A percentile compares a stretch with the other conserved stretches of the same genome.
These are phyloP conservation scores for Urechis unicinctus DNA, from an alignment of 2,888 invertebrate species.

Conservation along the genomic window DNA sequence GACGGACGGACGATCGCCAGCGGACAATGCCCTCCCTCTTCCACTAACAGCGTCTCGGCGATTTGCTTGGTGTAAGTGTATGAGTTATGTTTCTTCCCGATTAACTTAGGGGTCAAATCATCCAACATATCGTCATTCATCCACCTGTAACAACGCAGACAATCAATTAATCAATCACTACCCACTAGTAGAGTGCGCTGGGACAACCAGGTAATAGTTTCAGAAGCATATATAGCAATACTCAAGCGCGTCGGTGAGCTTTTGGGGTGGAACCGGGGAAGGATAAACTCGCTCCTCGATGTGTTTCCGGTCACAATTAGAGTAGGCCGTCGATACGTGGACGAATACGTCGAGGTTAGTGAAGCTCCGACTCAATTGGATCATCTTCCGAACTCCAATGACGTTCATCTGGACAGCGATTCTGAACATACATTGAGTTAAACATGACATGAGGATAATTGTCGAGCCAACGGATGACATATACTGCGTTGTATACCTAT, in stretches of 20 bases:
- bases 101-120: conserved; percentile 1
- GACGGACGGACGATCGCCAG: conserved; percentile 9
- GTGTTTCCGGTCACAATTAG: not conserved
- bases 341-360: not conserved
- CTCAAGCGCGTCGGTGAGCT: no score
- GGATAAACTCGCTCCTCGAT: no score
- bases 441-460: no score
- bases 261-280: no score
- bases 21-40: conserved; percentile 3
- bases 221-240: no score
- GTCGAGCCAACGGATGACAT: not conserved
- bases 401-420: not conserved
- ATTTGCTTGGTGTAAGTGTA: conserved; percentile 11
- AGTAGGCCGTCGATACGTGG: not conserved
- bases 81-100: conserved; percentile 5
- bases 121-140: conserved; percentile 5
- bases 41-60: conserved; percentile 4
- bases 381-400: not conserved
- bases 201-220: no score
- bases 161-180: not conserved
- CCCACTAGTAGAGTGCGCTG: no score
- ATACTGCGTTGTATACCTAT: no score
- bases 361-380: not conserved
- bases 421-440: not conserved
- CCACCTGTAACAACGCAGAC: conserved; percentile 2